These are phyloP conservation scores for Corythornis madagascariensis DNA, from an alignment of 2,113 vertebrate genomes.

Conservation along the genomic window DNA sequence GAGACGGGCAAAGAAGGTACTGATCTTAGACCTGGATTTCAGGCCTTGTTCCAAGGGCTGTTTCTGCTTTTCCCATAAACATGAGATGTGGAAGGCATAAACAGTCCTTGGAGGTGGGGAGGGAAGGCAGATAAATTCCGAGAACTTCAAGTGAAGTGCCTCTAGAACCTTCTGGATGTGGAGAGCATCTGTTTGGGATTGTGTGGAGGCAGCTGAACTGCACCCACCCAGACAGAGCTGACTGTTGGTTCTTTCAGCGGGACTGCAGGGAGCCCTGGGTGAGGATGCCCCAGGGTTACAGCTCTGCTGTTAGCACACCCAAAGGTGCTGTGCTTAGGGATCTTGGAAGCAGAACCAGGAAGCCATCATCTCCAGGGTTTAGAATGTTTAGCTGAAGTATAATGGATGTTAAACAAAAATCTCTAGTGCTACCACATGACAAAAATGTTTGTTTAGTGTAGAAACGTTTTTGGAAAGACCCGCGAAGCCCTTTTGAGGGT, in stretches of 20 bases:
- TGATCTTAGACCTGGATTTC: neutral
- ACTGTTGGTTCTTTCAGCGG: accelerated
- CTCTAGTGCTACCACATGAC: neutral
- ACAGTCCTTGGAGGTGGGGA: conserved; percentile 20
- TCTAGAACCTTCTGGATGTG: neutral
- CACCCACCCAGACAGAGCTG: neutral
- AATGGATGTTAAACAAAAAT: neutral
- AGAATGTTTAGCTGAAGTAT: neutral
- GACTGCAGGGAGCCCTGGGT: neutral
- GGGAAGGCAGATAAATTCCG: neutral
- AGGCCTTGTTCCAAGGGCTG: conserved; percentile 6
- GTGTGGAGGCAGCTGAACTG: neutral
- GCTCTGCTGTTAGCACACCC: neutral
- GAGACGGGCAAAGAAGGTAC: neutral
- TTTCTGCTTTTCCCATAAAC: neutral
- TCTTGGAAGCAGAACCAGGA: neutral
- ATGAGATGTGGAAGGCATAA: conserved; percentile 8
- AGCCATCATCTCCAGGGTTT: neutral
- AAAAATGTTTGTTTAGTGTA: neutral
- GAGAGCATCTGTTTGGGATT: neutral
- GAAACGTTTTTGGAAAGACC: neutral
- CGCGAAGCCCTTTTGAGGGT: neutral
- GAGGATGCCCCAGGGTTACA: neutral
- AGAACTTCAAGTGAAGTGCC: neutral
- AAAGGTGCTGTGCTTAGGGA: neutral